Evolutionary conservation across 2,797 vertebrate genomes (phyloP), one percentile per base, ranked within the genome.

Genomic region (Paguma larvata): DNA sequence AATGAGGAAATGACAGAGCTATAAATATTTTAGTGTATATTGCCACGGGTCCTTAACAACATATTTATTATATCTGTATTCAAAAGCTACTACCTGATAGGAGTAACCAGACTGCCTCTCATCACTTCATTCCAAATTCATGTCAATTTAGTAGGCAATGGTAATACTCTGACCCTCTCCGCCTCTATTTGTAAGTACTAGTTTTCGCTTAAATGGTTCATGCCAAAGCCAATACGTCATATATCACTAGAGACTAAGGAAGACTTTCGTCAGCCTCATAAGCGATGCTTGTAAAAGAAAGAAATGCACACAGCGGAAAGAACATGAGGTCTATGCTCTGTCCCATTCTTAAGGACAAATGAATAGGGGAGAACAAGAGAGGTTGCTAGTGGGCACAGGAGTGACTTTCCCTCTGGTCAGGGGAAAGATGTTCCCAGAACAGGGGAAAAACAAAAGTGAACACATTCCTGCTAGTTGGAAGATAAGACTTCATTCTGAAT

Each of bases 401-500:
- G 5, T 89, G 41, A 87, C 27, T 56, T 85, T 53, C n/a, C 19
- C 34, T 97, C 53, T 91, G 34, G 70, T 2, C 12, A 62, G 34
- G 11, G 16, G 19, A 91, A 23, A 91, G 38, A 59, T 23, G 8
- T 77, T 89, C 34, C 67, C 53, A 85, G 65, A 92, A 21, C 1
- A 78, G 12, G 8, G 10, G 48, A 87, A 41, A 91, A 96, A 94
- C 53, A 93, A 88, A 90, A 10, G 44, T 8, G 56, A 92, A 27
- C 70, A 70, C 79, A 70, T 75, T 77, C 27, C 68, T 97, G 96
- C 46, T 44, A 38, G n/a, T 85, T 63, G 1, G 21, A 79, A 92
- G 94, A 95, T 90, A 96, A 97, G n/a, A 38, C 73, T 84, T 95
- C 18, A 21, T 25, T 89, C 73, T 92, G 62, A 93, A 53, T 75